Evolutionary conservation across 92 coral and sea anemone species (phyloP).

Genomic region (Epizoanthus fatuus): DNA sequence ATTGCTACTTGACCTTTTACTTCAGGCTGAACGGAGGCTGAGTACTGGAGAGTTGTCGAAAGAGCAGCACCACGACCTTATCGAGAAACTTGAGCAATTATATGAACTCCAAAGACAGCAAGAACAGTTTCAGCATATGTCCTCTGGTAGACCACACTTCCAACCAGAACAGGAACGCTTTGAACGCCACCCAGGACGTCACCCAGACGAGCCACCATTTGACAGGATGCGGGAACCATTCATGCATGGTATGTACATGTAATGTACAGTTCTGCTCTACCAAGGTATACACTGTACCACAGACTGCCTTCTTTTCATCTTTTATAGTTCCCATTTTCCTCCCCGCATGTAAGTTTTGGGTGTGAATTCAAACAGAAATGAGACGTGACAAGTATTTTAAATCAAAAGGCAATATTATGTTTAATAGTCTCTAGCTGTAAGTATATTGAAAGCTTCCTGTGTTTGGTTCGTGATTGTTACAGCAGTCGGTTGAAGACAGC

Average conservation of each 20-base stretch:
- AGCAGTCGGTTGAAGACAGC: too few species aligned
- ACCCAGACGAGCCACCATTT: conserved; percentile 18
- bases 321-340: too few species aligned
- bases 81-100: conserved; percentile 92
- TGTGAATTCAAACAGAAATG: too few species aligned
- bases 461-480: too few species aligned
- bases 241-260: conserved; percentile 22
- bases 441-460: too few species aligned
- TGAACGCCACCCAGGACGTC: conserved; percentile 18
- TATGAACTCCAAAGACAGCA: conserved; percentile 92
- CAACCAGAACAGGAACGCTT: not conserved
- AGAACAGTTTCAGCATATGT: conserved; percentile 57
- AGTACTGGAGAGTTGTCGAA: conserved; percentile 81
- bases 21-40: conserved; percentile 86
- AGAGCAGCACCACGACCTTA: conserved; percentile 92
- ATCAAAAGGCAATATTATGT: too few species aligned
- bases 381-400: too few species aligned
- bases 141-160: conserved; percentile 13
- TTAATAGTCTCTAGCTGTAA: too few species aligned
- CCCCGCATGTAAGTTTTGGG: too few species aligned
- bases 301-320: too few species aligned
- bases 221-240: conserved; percentile 26
- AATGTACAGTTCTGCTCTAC: too few species aligned
- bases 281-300: too few species aligned
- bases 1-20: not conserved